A percentile compares a stretch with the other conserved stretches of the same genome.
Evolutionary conservation across 2,113 vertebrate genomes (phyloP).

Genomic region (Sylvia atricapilla): DNA sequence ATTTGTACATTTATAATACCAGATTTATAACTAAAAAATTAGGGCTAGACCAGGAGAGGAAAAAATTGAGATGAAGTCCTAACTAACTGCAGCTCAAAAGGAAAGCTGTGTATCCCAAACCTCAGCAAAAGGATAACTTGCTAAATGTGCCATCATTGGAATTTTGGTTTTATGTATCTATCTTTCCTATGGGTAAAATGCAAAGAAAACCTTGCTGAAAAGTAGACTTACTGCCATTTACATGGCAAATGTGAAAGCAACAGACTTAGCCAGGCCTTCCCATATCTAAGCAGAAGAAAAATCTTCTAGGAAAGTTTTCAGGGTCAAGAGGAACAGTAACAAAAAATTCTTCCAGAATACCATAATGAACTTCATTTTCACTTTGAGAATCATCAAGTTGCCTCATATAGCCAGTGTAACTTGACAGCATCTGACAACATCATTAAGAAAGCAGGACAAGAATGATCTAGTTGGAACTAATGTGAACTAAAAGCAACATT

Average conservation of each 20-base stretch:
- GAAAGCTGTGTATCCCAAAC: rapidly evolving
- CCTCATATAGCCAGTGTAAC: neutral
- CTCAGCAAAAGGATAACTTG: neutral
- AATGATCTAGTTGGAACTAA: neutral
- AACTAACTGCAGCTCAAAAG: neutral
- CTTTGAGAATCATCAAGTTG: neutral
- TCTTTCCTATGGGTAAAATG: neutral
- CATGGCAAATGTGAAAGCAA: neutral
- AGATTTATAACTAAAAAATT: neutral
- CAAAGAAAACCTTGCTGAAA: neutral
- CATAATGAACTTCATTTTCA: neutral
- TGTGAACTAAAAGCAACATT: neutral
- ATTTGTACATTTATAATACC: neutral
- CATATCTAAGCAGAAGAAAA: neutral
- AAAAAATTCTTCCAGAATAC: neutral
- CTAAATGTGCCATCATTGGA: neutral
- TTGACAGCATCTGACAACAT: neutral
- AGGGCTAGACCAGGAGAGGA: neutral
- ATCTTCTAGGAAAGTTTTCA: neutral
- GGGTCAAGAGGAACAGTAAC: neutral
- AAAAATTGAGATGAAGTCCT: neutral
- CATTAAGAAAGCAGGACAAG: neutral
- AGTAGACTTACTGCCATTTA: neutral
- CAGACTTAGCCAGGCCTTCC: neutral
- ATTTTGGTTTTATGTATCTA: neutral